Percentiles rank a stretch among this genome's conserved stretches.
These are phyloP conservation scores for Tachuris rubrigastra DNA, from an alignment of 2,113 vertebrate genomes.

Conservation along the genomic window DNA sequence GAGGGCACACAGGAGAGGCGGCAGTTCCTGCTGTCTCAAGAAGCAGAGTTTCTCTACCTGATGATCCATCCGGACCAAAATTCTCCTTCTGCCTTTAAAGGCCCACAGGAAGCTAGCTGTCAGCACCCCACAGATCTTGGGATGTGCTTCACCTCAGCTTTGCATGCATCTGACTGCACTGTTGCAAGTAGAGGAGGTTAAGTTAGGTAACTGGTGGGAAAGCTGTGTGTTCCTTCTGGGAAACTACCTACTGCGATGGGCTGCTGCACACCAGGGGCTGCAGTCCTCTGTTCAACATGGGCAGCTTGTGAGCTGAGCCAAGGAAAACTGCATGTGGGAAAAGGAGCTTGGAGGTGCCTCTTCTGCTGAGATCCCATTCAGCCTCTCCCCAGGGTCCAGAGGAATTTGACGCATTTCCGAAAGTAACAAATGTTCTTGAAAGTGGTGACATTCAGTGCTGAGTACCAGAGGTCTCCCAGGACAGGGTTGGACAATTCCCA, in stretches of 20 bases:
- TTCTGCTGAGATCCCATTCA: not conserved
- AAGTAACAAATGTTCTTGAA: not conserved
- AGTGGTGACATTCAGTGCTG: not conserved
- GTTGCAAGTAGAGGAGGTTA: not conserved
- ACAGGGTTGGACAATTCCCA: not conserved
- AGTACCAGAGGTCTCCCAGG: not conserved
- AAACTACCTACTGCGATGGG: accelerated
- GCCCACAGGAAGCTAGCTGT: accelerated
- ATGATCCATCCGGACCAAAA: not conserved
- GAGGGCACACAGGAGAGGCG: not conserved
- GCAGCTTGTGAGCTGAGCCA: not conserved
- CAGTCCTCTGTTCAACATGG: not conserved
- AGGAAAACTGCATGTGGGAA: not conserved
- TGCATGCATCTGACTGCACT: not conserved
- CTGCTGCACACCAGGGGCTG: not conserved
- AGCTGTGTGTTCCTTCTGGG: not conserved
- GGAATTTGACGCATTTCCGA: slow-evolving; percentile 24
- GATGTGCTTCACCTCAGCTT: not conserved
- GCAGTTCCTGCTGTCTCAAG: not conserved
- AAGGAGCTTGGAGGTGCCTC: not conserved
- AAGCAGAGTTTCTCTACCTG: not conserved
- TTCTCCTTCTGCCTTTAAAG: not conserved
- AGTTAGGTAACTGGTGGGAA: not conserved
- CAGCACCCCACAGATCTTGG: not conserved
- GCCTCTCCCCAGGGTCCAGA: not conserved